A percentile compares a stretch with the other conserved stretches of the same genome.
Conservation (phyloP, 2,113 vertebrate genomes). For the Phrynocephalus versicolor region DNA sequence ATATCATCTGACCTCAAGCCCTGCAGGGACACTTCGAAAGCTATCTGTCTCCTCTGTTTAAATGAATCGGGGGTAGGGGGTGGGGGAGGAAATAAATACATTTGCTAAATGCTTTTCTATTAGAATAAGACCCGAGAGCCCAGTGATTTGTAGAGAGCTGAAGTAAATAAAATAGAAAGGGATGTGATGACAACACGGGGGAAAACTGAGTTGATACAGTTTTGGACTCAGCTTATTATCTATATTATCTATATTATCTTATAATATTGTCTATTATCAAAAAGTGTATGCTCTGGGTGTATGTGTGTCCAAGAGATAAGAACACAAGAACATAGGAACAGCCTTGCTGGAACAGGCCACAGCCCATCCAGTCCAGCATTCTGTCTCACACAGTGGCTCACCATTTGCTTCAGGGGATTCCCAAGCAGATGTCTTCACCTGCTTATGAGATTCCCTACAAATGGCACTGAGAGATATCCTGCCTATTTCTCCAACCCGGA, state of each 20-base stretch:
- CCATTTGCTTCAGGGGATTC: too few species aligned
- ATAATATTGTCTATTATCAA: not conserved
- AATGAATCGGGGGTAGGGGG: not conserved
- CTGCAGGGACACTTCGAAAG: not conserved
- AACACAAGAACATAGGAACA: too few species aligned
- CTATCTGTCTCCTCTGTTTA: conserved; percentile 7
- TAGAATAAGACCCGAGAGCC: not conserved
- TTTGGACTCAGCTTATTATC: not conserved
- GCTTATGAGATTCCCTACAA: too few species aligned
- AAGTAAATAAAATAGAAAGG: not conserved
- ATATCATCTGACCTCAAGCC: conserved; percentile 18
- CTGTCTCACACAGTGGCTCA: too few species aligned
- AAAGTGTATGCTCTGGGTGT: not conserved
- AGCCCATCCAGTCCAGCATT: too few species aligned
- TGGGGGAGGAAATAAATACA: not conserved
- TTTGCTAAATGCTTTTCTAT: not conserved
- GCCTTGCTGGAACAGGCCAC: too few species aligned
- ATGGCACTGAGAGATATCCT: too few species aligned
- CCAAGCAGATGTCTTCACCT: too few species aligned
- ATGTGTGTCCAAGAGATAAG: too few species aligned
- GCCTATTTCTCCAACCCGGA: too few species aligned
- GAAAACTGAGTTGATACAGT: not conserved
- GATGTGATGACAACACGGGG: not conserved
- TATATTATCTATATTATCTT: not conserved
- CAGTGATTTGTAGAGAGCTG: not conserved